Base-by-base conservation (phyloP, 2,113 vertebrate species). In the Ifrita kowaldi region DNA sequence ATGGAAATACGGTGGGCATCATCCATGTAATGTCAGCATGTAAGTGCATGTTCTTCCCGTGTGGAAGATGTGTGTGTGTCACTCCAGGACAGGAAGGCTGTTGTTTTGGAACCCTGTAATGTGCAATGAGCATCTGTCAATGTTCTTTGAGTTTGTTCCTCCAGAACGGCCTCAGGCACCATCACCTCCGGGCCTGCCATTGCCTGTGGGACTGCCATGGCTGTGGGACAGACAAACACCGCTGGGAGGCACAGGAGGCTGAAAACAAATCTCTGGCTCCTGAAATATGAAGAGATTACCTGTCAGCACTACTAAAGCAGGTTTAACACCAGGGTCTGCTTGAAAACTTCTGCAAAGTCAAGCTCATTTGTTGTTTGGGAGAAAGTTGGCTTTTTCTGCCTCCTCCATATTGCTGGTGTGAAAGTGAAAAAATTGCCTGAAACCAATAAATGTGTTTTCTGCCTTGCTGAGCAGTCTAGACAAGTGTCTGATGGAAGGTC, bases 21-120 rank as follows among this genome's bases (percentile, higher is more conserved):
- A 65, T 7, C 39, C 8, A 7, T 8, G 23, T 50, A 26, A 57
- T 2, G 6, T 30, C n/a, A 79, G 20, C 41, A 24, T 49, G 39
- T 33, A 55, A 60, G 41, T 7, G 13, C 15, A 3, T 14, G 12
- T 35, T 46, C 27, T 53, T 62, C 42, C 42, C 1, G 0, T 8
- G 6, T 24, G 33, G 39, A 41, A 53, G 65, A 49, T 37, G 28
- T n/a, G 19, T 49, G n/a, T 7, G 3, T 35, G 27, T 64, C 86
- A 30, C 14, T 57, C n/a, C 33, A 39, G 37, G n/a, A 73, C 35
- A 68, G 50, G 46, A 35, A 65, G 44, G 27, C 16, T 3, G 39
- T 30, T 16, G 21, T 17, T 59, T 56, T 71, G 21, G 14, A 41
- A 13, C 33, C 26, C n/a, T 57, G 19, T 23, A 46, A 37, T 7